Evolutionary conservation across 2,888 invertebrate species (phyloP).

Genomic region (Chloroclystis v-ata): DNA sequence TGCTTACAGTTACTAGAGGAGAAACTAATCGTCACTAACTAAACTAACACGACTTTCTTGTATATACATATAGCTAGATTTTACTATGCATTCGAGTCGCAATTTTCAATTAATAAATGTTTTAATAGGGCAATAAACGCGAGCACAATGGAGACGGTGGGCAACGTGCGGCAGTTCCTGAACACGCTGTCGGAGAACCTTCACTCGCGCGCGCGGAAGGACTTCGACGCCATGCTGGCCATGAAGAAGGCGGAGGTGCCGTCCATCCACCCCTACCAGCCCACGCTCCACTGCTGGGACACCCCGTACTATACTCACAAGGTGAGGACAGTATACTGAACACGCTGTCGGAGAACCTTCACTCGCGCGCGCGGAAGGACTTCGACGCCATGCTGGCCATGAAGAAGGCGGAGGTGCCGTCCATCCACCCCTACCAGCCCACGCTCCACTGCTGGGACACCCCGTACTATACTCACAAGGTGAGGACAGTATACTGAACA

Average conservation of each 20-base stretch:
- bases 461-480: conserved; percentile 86
- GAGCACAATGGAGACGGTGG: conserved; percentile 90
- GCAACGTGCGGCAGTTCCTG: conserved; percentile 88
- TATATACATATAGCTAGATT: too few relatives aligned
- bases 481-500: too few relatives aligned
- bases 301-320: conserved; percentile 89
- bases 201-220: conserved; percentile 82
- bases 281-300: conserved; percentile 86
- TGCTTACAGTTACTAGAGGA: too few relatives aligned
- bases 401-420: conserved; percentile 73
- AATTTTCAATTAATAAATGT: too few relatives aligned
- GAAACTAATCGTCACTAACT: too few relatives aligned
- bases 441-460: conserved; percentile 89
- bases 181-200: conserved; percentile 85
- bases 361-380: conserved; percentile 84
- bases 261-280: conserved; percentile 38
- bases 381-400: conserved; percentile 86
- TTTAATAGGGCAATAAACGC: conserved; percentile 90
- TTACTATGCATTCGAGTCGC: too few relatives aligned
- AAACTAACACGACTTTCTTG: too few relatives aligned
- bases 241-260: conserved; percentile 80
- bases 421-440: conserved; percentile 42
- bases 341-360: conserved; percentile 83
- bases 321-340: too few relatives aligned
- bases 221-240: conserved; percentile 85